Evolutionary conservation across 1,140 invertebrate species (phyloP), one percentile per base, ranked within the genome.

Genomic region (Oreohelix idahoensis): DNA sequence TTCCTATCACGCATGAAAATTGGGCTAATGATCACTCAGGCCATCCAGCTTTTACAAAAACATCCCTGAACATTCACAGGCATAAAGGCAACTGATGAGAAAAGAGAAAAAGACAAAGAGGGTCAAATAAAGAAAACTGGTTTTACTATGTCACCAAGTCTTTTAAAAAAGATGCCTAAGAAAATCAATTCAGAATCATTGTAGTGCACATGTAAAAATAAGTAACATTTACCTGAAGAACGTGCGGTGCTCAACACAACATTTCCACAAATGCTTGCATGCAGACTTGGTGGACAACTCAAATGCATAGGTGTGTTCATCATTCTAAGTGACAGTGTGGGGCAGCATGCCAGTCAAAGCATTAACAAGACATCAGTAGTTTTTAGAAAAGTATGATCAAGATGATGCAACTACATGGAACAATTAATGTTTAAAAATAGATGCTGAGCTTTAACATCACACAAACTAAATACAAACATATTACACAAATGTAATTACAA

Each of bases 221-320:
- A n/a, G n/a, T n/a, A n/a, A 58, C 73, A 83, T 35, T 85, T 87
- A 90, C 91, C 91, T 90, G 83, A 92, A 99, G 94, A 99, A 99
- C 2, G 96, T 96, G 93, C 99, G 98, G 92, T 99, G 98, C 90
- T 99, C 98, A 36, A 98, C 95, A 92, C 97, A 98, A 93, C 98
- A 99, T 89, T 98, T 97, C 97, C 98, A 99, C 78, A 99, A 93
- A 93, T 99, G 98, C 90, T 98, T 98, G 92, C 97, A 99, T 4
- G 97, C 97, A 53, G 96, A 97, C 92, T 99, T 98, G 90, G 88
- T 89, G n/a, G 85, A 83, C 39, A 91, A 84, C 70, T 91, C 90
- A 91, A 92, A 92, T 35, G 89, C 89, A 87, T 98, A 98, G 20
- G 97, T 98, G 90, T 96, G 96, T 84, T 98, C 97, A 87, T 98